These are phyloP conservation scores for Tiliqua scincoides DNA, from an alignment of 2,113 vertebrate species.

Conservation along the genomic window DNA sequence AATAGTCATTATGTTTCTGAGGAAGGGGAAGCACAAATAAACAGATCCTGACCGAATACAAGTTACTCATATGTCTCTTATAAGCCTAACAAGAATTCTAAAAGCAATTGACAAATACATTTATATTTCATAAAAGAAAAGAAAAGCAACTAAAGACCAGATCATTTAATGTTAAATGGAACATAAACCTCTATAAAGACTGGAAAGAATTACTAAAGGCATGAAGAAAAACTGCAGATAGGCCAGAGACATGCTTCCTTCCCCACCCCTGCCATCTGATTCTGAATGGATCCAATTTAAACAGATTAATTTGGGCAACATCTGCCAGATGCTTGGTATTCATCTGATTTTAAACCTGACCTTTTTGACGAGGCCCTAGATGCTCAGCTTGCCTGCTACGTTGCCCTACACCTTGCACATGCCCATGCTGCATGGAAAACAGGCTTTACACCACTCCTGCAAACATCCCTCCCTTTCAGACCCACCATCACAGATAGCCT, in stretches of 20 bases:
- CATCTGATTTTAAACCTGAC: background rate
- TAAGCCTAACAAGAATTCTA: background rate
- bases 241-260: background rate
- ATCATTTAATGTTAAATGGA: slow-evolving; percentile 13
- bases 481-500: too few relatives aligned
- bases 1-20: background rate
- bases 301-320: background rate
- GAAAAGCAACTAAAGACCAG: slow-evolving; percentile 4
- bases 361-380: background rate
- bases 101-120: background rate
- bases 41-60: background rate
- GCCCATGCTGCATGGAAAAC: too few relatives aligned
- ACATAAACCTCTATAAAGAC: background rate
- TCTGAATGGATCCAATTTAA: background rate
- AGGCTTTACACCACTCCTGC: too few relatives aligned
- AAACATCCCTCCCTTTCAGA: too few relatives aligned
- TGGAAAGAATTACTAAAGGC: background rate
- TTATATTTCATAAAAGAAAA: background rate
- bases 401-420: too few relatives aligned
- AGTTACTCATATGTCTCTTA: rapidly evolving
- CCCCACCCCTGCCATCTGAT: background rate
- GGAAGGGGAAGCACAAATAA: rapidly evolving
- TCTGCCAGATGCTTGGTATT: background rate
- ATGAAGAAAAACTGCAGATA: background rate
- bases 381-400: too few relatives aligned